Percentiles rank a stretch among this genome's conserved stretches.
Conservation (phyloP, 2,113 vertebrate species). For the Trogon melanurus region DNA sequence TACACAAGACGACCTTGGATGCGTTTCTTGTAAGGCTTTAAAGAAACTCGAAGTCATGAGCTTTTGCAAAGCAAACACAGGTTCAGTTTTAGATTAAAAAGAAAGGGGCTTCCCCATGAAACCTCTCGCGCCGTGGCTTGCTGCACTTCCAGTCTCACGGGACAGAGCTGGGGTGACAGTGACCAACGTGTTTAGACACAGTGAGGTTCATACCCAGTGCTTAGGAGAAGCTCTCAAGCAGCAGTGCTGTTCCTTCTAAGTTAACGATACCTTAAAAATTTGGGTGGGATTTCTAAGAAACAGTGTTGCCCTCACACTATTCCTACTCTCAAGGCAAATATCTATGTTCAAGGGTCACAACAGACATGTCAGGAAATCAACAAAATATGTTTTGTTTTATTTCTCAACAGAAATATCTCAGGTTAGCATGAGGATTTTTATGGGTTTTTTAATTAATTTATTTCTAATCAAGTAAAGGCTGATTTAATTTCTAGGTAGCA, state of each 20-base stretch:
- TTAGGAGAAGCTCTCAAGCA: not conserved
- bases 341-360: not conserved
- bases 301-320: not conserved
- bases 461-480: not conserved
- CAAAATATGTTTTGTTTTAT: not conserved
- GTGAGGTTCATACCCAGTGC: not conserved
- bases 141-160: not conserved
- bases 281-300: not conserved
- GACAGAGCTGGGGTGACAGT: fast-evolving
- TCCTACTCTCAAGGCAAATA: not conserved
- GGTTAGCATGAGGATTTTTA: not conserved
- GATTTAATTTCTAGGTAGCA: not conserved
- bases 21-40: not conserved
- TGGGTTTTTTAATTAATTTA: not conserved
- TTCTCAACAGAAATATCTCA: not conserved
- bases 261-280: not conserved
- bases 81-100: not conserved
- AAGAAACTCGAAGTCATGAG: fast-evolving
- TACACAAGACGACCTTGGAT: not conserved
- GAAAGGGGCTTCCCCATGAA: not conserved
- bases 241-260: not conserved
- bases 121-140: fast-evolving
- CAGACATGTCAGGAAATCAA: not conserved
- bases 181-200: fast-evolving
- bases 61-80: not conserved